A percentile compares a stretch with the other conserved stretches of the same genome.
These are phyloP conservation scores for Eupsilia transversa DNA, from an alignment of 2,888 invertebrate species.

Conservation along the genomic window DNA sequence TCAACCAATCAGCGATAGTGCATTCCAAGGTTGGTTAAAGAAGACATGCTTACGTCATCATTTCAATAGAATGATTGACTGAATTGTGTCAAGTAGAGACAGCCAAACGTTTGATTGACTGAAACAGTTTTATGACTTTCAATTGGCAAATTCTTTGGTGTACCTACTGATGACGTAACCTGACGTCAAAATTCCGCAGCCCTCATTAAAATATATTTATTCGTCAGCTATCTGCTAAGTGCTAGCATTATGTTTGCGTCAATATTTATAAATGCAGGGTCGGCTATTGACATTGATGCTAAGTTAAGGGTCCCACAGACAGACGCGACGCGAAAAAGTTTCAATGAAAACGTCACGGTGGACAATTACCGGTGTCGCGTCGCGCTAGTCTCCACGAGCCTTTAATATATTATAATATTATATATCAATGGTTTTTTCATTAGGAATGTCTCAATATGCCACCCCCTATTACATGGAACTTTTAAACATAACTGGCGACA, in stretches of 20 bases:
- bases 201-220: background rate
- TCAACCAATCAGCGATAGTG: slow-evolving; percentile 13
- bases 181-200: background rate
- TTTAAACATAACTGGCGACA: too few species aligned
- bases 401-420: too few species aligned
- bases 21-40: slow-evolving; percentile 18
- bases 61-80: slow-evolving; percentile 54
- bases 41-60: slow-evolving; percentile 38
- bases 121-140: slow-evolving; percentile 27
- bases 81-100: slow-evolving; percentile 45
- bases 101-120: slow-evolving; percentile 28
- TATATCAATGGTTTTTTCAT: too few species aligned
- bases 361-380: too few species aligned
- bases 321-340: too few species aligned
- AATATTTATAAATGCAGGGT: background rate
- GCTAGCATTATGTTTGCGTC: background rate
- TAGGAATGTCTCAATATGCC: too few species aligned
- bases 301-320: too few species aligned
- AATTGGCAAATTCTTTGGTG: slow-evolving; percentile 37
- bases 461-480: too few species aligned
- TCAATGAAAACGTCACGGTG: too few species aligned
- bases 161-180: background rate
- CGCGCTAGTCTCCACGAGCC: too few species aligned
- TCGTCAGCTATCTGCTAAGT: background rate
- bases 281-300: too few species aligned